Base-by-base conservation (phyloP, 2,797 vertebrate genomes). In the Channallabes apus region DNA sequence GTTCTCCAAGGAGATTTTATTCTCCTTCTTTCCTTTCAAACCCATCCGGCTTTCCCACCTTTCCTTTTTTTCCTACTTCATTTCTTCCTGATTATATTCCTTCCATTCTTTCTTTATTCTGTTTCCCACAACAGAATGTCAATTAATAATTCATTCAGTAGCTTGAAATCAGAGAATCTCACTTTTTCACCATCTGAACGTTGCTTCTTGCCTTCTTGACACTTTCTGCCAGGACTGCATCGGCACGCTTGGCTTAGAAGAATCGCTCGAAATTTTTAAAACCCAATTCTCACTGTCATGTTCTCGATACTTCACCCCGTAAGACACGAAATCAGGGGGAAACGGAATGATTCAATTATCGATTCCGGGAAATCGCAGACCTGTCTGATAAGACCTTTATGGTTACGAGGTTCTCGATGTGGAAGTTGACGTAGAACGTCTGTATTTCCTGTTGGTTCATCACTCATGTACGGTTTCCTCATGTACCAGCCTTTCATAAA, bases 401-500 rank as follows among this genome's bases (percentile, higher is more conserved):
- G 65, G 51, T 20, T 11, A 67, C 4, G 32, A 11, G 62, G 15
- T 32, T 51, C 79, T 20, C 3, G 56, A 15, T 24, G 27, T 2
- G 15, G 76, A n/a, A 61, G 32, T 41, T 1, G 3, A 18, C 32
- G 46, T 46, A 46, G 11, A 46, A 24, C 18, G 3, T 35, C 29
- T 6, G 18, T 22, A 6, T 20, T 58, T 77, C 54, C 22, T 77
- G 8, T 59, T 27, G 78, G 14, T 80, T 22, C n/a, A 83, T 84
- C 75, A 87, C 84, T 78, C 85, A 77, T 3, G 81, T 38, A 79
- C 56, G 73, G 67, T 85, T 68, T 22, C 12, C 17, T 35, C 41
- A 68, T 11, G 15, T 2, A 65, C 46, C 24, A 3, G 59, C 4
- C 67, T 81, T 84, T 69, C 9, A 73, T 69, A 84, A 77, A 86